These are phyloP conservation scores for Icerya purchasi DNA, from an alignment of 2,888 invertebrate genomes.

Conservation along the genomic window DNA sequence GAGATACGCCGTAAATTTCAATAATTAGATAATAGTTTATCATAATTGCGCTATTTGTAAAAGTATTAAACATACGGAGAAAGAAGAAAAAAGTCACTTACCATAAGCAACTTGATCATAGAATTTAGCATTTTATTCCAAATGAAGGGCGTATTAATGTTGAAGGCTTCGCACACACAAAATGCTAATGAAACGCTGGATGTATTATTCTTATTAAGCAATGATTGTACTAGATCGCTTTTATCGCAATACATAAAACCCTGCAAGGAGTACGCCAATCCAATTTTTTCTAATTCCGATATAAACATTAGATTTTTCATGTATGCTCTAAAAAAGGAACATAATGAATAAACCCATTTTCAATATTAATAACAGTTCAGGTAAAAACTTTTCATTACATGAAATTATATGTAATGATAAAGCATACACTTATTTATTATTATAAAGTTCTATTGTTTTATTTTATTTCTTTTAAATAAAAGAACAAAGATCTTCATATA, in stretches of 20 bases:
- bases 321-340: constrained; percentile 21
- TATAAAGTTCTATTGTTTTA: too few relatives aligned
- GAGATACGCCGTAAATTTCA: too few relatives aligned
- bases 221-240: constrained; percentile 16
- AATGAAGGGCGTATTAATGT: constrained; percentile 4
- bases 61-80: neutral
- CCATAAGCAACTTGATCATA: constrained; percentile 13
- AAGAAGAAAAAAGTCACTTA: neutral
- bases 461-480: too few relatives aligned
- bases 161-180: constrained; percentile 14
- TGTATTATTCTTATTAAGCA: constrained; percentile 14
- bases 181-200: constrained; percentile 16
- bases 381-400: too few relatives aligned
- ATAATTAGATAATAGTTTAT: too few relatives aligned
- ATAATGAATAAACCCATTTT: too few relatives aligned
- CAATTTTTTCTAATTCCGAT: constrained; percentile 24
- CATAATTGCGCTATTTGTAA: too few relatives aligned
- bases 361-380: too few relatives aligned
- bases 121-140: constrained; percentile 15
- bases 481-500: too few relatives aligned
- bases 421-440: too few relatives aligned
- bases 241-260: constrained; percentile 21
- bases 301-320: constrained; percentile 24
- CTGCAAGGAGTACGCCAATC: constrained; percentile 22
- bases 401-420: too few relatives aligned